phyloP scores from a whole-genome alignment of 1,140 invertebrate species.

The Orchestia grillus region DNA sequence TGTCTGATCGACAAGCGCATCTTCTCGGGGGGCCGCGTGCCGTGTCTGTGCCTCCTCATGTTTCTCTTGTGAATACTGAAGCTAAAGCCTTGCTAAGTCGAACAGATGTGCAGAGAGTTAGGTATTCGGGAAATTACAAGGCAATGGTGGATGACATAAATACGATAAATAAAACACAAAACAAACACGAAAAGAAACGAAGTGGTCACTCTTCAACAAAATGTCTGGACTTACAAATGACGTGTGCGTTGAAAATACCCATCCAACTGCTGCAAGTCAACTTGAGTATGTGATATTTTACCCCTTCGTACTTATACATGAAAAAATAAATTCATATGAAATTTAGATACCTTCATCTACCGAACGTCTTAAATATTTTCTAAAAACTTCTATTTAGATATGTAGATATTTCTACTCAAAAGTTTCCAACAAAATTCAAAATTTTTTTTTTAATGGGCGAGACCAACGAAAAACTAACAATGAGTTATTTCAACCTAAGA shows the following conservation, averaged over 20 bases:
- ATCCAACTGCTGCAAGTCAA: too few relatives aligned
- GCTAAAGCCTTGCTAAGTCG: not conserved
- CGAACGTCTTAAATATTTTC: too few relatives aligned
- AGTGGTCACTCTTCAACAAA: not conserved
- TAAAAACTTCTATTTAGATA: too few relatives aligned
- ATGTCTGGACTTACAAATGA: not conserved
- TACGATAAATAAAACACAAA: not conserved
- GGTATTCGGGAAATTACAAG: not conserved
- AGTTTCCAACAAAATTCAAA: too few relatives aligned
- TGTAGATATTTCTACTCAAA: too few relatives aligned
- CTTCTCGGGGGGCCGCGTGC: not conserved
- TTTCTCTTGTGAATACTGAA: not conserved
- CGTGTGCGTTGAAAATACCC: not conserved
- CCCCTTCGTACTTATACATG: too few relatives aligned
- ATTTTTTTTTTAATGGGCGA: too few relatives aligned
- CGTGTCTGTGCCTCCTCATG: not conserved
- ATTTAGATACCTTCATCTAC: too few relatives aligned
- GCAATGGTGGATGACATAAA: not conserved
- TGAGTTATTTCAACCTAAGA: too few relatives aligned
- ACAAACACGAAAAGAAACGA: not conserved
- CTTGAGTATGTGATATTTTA: too few relatives aligned
- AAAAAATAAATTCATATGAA: too few relatives aligned
- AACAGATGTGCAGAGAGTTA: not conserved
- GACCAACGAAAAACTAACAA: too few relatives aligned
- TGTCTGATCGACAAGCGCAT: not conserved